Base-by-base conservation (phyloP, 2,113 vertebrate species). In the Bostrychus sinensis region DNA sequence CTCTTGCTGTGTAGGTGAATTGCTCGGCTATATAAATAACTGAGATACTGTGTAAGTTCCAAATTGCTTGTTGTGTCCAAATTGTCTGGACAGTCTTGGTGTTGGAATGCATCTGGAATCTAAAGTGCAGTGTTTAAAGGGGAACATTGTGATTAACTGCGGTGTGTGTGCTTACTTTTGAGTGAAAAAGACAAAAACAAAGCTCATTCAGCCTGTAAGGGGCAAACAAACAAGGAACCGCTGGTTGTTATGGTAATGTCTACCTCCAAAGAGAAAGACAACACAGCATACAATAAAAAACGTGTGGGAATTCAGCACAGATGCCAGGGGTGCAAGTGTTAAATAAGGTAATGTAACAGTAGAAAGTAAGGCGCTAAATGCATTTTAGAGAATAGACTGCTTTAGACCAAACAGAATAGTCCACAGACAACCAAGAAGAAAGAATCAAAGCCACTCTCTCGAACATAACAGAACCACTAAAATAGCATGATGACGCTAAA, bases 401-500 rank as follows among this genome's bases (percentile, higher is more conserved):
- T 37, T 60, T 26, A 23, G 32, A 70, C 32, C 46, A 55, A 51
- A 64, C 43, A 38, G 7, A 7, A 6, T 17, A 9, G 14, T 34
- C 65, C 60, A 84, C 72, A 84, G 86, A n/a, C 66, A 83, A 71
- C 74, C 54, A 48, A 60, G 50, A 64, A 46, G 57, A 62, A 62
- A 38, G 54, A 30, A 59, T 6, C 56, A 55, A 64, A 76, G 62
- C 63, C 58, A 19, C 73, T 71, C 56, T 62, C 41, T 41, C 54
- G 65, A 78, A 78, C 80, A 81, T 75, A 84, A 77, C 69, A 74
- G 38, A 63, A 72, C 57, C 74, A 84, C 82, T 48, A 54, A 88
- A 90, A 90, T 87, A 89, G 82, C 70, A 43, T 0, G 62, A 74
- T 85, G 86, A 81, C 63, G 80, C 70, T 64, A 57, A 19, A 22